Base-by-base conservation (phyloP, 2,888 invertebrate species). In the Nymphalis c-album region DNA sequence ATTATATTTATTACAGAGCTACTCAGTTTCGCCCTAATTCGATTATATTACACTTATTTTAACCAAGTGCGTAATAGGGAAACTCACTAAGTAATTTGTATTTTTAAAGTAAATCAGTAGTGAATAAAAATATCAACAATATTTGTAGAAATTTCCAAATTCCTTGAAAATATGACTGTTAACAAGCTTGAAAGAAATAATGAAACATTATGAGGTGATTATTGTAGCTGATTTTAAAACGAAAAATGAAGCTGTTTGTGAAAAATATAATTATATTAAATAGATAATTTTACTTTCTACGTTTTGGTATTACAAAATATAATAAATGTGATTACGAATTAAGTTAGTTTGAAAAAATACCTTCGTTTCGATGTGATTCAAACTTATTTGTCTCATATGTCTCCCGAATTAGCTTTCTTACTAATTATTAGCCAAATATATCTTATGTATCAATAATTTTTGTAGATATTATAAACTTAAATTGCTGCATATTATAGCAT, bases 401-500 rank as follows among this genome's bases (percentile, higher is more conserved):
- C 40, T n/a, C 40, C 13, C 57, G 60, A 53, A 69, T 71, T 60
- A 71, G 65, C 64, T 62, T 68, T 58, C 62, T 60, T 64, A 63
- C 63, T 46, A 35, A 67, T 62, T 68, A 48, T 59, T 74, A 67
- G 58, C 69, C 70, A 74, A 71, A 31, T 31, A 71, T 72, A 68
- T 67, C 51, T 64, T 67, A 51, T 70, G 69, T 68, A 72, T 68
- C 70, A 64, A 63, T 70, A 73, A 74, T 75, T 74, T 75, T 71
- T 71, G 71, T 74, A 74, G 81, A 70, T 79, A 59, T 67, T 64
- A 57, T 60, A 59, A 60, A 81, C 74, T 81, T 84, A 71, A 77
- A 84, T 83, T 83, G 79, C 72, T 67, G 66, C 67, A 70, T 75
- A 76, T 74, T 73, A 71, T 70, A 70, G 67, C 68, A 69, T 74